Conservation (phyloP, 1,140 invertebrate species). For the Parasteatoda tepidariorum region DNA sequence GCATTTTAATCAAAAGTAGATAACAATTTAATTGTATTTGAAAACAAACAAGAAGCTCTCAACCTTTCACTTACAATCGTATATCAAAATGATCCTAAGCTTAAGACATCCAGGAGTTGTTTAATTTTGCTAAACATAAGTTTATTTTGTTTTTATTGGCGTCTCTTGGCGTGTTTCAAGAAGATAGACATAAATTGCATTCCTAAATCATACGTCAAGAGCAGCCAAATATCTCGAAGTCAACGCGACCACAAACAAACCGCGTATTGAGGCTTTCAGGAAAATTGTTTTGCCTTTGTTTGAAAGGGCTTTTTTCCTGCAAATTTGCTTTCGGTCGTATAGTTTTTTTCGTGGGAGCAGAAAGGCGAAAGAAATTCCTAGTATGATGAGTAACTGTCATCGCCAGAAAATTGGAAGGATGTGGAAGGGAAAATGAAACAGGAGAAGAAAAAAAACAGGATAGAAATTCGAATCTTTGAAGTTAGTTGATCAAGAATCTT, state of each 20-base stretch:
- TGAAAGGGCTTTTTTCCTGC: slow-evolving; percentile 11
- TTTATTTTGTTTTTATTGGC: not conserved
- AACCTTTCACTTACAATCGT: too few species aligned
- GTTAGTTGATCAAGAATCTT: slow-evolving; percentile 53
- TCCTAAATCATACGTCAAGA: slow-evolving; percentile 49
- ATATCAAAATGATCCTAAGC: too few species aligned
- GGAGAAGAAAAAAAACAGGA: slow-evolving; percentile 1
- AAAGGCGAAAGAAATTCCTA: slow-evolving; percentile 47
- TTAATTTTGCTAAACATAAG: too few species aligned
- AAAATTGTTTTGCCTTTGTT: slow-evolving; percentile 51
- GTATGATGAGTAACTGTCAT: slow-evolving; percentile 52
- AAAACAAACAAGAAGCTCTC: too few species aligned
- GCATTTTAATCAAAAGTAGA: too few species aligned
- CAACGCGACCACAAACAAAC: not conserved
- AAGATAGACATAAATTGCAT: slow-evolving; percentile 50
- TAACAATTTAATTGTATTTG: too few species aligned
- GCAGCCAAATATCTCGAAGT: slow-evolving; percentile 28
- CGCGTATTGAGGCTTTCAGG: slow-evolving; percentile 45
- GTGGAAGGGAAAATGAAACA: not conserved
- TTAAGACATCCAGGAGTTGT: too few species aligned
- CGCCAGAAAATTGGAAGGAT: slow-evolving; percentile 47
- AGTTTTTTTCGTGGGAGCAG: slow-evolving; percentile 43
- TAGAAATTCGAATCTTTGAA: slow-evolving; percentile 21
- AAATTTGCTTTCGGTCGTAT: slow-evolving; percentile 51
- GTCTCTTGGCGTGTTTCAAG: slow-evolving; percentile 16